Conservation (phyloP, 2,797 vertebrate genomes). For the Phoeniculus purpureus region DNA sequence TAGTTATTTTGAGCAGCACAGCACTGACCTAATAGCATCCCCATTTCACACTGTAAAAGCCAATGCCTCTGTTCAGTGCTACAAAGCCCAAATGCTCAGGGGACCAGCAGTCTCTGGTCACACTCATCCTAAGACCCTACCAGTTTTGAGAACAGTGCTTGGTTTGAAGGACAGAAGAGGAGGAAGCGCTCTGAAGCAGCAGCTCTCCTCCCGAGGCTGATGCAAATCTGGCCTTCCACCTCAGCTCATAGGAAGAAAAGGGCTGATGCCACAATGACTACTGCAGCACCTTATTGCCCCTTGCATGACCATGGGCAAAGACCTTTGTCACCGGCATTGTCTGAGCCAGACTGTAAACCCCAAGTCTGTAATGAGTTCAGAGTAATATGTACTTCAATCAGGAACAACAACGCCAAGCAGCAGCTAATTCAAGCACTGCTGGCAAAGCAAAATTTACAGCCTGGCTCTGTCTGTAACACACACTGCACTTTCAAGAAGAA, state of each 20-base stretch:
- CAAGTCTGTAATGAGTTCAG: background rate
- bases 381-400: background rate
- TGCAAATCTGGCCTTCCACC: background rate
- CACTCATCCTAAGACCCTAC: background rate
- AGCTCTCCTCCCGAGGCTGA: background rate
- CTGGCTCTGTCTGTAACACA: background rate
- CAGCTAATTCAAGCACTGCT: background rate
- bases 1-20: slow-evolving; percentile 3
- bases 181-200: background rate
- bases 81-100: background rate
- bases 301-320: background rate
- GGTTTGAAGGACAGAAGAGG: background rate
- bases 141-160: background rate
- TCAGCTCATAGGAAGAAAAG: background rate
- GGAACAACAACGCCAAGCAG: background rate
- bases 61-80: background rate
- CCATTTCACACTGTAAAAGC: background rate
- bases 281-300: background rate
- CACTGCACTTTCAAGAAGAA: background rate
- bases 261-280: background rate
- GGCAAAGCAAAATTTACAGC: background rate
- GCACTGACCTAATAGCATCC: background rate
- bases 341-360: background rate
- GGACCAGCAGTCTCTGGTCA: background rate
- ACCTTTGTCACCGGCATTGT: background rate